Conservation (phyloP, 2,113 vertebrate genomes). For the Petrocephalus zakoni region DNA sequence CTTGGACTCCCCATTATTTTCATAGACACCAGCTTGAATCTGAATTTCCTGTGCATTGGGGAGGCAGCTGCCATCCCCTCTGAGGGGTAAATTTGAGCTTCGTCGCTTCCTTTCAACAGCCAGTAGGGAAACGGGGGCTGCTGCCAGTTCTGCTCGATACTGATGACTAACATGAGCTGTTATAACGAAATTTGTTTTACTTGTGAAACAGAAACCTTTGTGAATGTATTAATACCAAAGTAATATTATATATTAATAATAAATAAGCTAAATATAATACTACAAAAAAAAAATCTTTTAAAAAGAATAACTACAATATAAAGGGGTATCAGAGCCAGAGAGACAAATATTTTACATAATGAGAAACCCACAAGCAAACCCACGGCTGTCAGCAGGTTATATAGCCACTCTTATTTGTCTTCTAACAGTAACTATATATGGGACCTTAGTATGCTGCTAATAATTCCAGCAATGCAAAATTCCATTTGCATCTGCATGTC, state of each 20-base stretch:
- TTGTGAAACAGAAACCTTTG: slow-evolving; percentile 1
- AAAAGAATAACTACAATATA: neutral
- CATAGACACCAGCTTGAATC: neutral
- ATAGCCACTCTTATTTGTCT: neutral
- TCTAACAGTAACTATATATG: neutral
- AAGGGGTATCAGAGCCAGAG: neutral
- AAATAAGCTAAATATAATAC: neutral
- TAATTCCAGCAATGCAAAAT: neutral
- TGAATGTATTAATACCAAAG: neutral
- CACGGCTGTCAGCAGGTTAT: neutral
- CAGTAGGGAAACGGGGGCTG: neutral
- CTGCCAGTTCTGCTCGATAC: neutral
- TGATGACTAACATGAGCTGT: neutral
- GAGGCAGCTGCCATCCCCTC: neutral
- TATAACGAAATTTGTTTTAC: neutral
- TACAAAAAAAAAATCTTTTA: neutral
- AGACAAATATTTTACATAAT: neutral
- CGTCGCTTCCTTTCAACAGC: neutral
- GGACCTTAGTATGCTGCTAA: neutral
- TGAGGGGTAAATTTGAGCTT: neutral
- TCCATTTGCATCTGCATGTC: neutral
- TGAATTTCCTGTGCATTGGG: neutral
- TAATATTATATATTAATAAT: neutral
- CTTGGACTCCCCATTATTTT: neutral
- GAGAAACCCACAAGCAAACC: neutral